Conservation (phyloP, 2,113 vertebrate species). For the Tonatia bakeri region DNA sequence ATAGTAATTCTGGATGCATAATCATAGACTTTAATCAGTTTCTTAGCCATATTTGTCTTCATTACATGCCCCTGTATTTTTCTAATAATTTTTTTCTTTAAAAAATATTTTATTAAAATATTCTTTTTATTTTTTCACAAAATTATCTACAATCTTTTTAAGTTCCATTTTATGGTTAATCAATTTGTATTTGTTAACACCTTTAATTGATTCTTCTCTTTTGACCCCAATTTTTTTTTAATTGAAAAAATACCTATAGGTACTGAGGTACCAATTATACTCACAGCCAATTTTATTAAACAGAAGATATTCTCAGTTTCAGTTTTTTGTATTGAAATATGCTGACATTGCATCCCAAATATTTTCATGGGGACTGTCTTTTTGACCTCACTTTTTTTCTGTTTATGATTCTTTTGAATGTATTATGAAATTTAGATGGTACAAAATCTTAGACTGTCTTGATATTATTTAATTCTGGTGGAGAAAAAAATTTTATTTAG, state of each 20-base stretch:
- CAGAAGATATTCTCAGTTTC: not conserved
- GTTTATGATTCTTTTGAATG: not conserved
- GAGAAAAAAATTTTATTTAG: not conserved
- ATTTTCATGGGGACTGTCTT: not conserved
- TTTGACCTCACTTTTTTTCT: not conserved
- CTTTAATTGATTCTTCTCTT: not conserved
- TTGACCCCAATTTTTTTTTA: not conserved
- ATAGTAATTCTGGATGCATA: conserved; percentile 13
- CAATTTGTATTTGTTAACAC: not conserved
- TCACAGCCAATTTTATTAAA: not conserved
- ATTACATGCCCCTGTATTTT: not conserved
- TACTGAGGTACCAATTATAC: not conserved
- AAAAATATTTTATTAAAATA: not conserved
- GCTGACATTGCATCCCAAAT: not conserved
- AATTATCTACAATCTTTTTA: not conserved
- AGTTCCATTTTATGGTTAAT: not conserved
- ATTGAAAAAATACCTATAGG: not conserved
- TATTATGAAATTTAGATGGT: conserved; percentile 5
- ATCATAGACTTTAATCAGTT: not conserved
- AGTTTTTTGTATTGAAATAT: conserved; percentile 4
- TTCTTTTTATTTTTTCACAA: conserved; percentile 21
- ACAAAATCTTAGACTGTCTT: not conserved
- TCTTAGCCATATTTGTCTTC: not conserved
- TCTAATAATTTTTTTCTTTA: not conserved
- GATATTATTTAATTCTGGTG: not conserved